These are phyloP conservation scores for Darevskia mixta DNA, from an alignment of 2,797 vertebrate species.

Conservation along the genomic window DNA sequence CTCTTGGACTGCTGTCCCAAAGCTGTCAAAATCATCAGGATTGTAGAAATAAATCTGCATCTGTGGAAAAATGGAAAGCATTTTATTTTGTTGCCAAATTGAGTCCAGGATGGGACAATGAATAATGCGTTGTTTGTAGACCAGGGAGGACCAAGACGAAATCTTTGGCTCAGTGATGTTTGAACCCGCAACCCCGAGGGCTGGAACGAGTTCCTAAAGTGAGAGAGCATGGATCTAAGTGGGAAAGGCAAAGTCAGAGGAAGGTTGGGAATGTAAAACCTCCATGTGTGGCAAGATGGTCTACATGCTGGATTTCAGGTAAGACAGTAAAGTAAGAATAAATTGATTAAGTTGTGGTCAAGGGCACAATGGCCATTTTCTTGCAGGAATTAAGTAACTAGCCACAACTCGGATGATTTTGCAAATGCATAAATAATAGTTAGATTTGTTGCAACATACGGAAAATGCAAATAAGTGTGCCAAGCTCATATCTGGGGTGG, in stretches of 20 bases:
- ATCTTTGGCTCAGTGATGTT: background rate
- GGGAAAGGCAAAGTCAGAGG: too few species aligned
- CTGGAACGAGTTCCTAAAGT: too few species aligned
- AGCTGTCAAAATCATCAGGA: constrained; percentile 96
- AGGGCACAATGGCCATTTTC: background rate
- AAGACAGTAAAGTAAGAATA: too few species aligned
- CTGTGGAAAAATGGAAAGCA: constrained; percentile 79
- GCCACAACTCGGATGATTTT: background rate
- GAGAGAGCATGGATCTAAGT: too few species aligned
- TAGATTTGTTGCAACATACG: background rate
- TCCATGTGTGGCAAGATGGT: too few species aligned
- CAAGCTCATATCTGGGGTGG: background rate
- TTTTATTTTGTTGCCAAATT: constrained; percentile 37
- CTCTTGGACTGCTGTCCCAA: constrained; percentile 90
- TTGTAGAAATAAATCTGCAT: constrained; percentile 99
- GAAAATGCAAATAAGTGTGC: background rate
- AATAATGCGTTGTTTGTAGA: background rate
- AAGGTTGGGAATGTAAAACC: too few species aligned
- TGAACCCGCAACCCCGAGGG: too few species aligned
- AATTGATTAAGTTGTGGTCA: too few species aligned
- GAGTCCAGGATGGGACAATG: background rate
- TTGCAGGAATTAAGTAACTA: background rate
- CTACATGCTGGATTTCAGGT: too few species aligned
- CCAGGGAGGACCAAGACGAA: background rate
- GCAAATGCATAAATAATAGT: background rate